A percentile compares a stretch with the other conserved stretches of the same genome.
Conservation (phyloP, 1,140 invertebrate species). For the Nymphalis io region DNA sequence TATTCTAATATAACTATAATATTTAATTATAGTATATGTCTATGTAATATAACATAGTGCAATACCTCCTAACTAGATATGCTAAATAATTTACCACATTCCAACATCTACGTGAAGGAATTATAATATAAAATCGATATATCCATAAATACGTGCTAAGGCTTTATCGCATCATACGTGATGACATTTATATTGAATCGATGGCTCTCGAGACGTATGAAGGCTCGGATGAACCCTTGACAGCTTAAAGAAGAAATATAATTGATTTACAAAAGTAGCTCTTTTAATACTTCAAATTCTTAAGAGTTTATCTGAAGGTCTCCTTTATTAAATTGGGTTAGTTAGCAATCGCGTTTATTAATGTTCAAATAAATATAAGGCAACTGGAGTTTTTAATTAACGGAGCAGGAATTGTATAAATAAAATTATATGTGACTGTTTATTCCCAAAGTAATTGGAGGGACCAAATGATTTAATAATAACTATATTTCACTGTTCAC, state of each 20-base stretch:
- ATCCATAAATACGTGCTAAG: not conserved
- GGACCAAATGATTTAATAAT: too few species aligned
- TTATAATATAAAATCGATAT: not conserved
- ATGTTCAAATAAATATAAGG: too few species aligned
- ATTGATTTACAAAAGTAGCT: slow-evolving; percentile 4
- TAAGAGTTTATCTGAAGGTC: not conserved
- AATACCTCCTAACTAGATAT: not conserved
- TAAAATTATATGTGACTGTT: too few species aligned
- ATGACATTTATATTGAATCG: slow-evolving; percentile 23
- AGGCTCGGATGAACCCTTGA: slow-evolving; percentile 17
- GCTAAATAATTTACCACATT: slow-evolving; percentile 9
- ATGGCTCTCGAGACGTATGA: slow-evolving; percentile 12
- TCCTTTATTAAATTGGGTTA: slow-evolving; percentile 1
- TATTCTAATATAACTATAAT: too few species aligned
- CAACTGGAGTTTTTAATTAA: too few species aligned
- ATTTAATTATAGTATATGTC: too few species aligned
- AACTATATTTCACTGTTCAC: too few species aligned
- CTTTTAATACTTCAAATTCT: slow-evolving; percentile 1
- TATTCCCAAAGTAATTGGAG: too few species aligned
- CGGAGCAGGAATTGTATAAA: too few species aligned
- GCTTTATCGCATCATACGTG: slow-evolving; percentile 6
- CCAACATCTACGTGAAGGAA: not conserved
- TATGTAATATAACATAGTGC: too few species aligned
- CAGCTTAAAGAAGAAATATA: slow-evolving; percentile 16
- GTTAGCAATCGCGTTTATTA: not conserved